Percentiles rank a stretch among this genome's conserved stretches.
Evolutionary conservation across 1,140 invertebrate species (phyloP).

Genomic region (Pissodes strobi): DNA sequence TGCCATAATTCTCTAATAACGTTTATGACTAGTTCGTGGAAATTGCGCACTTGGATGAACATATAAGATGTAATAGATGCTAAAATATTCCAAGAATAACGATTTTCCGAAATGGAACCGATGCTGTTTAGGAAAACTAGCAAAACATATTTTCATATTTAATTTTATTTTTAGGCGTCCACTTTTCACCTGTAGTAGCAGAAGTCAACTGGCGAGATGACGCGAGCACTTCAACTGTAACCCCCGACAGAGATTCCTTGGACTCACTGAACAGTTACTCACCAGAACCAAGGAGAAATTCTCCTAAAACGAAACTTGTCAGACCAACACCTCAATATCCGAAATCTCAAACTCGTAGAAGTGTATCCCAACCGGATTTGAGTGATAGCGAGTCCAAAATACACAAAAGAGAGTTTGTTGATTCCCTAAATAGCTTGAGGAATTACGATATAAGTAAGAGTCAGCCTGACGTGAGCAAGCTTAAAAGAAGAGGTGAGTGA

Average conservation of each 20-base stretch:
- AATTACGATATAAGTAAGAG: constrained; percentile 34
- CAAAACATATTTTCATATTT: neutral
- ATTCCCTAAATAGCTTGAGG: constrained; percentile 36
- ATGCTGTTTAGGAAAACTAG: no score
- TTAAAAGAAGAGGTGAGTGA: constrained; percentile 39
- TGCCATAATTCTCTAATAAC: no score
- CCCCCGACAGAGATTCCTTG: constrained; percentile 45
- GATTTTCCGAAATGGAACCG: no score
- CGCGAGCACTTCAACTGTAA: constrained; percentile 49
- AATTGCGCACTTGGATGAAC: no score
- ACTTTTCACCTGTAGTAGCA: constrained; percentile 72
- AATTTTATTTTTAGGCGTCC: constrained; percentile 53
- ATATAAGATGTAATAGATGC: no score
- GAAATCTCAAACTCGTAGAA: constrained; percentile 17
- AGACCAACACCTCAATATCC: constrained; percentile 28
- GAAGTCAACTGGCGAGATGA: constrained; percentile 72
- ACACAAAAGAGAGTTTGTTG: constrained; percentile 37
- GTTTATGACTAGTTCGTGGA: no score
- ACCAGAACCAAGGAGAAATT: constrained; percentile 25
- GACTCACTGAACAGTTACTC: constrained; percentile 38
- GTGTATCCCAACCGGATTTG: constrained; percentile 39
- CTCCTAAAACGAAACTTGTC: constrained; percentile 13
- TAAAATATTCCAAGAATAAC: no score
- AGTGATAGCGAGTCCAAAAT: constrained; percentile 27
- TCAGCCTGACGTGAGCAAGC: constrained; percentile 41